Evolutionary conservation across 2,113 vertebrate genomes (phyloP), one percentile per base, ranked within the genome.

Genomic region (Istiophorus platypterus): DNA sequence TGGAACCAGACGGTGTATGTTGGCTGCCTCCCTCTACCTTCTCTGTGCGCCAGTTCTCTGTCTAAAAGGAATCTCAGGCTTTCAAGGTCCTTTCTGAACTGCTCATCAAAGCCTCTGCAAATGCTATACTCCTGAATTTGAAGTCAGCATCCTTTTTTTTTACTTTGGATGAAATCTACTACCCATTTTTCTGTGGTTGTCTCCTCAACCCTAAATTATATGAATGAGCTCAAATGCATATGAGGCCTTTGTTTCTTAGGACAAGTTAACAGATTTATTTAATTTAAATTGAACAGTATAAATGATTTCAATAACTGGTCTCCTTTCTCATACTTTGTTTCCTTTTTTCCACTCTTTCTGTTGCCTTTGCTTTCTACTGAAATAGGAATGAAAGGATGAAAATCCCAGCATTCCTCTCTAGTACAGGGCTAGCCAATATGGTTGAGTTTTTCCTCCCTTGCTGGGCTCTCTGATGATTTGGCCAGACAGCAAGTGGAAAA

Each of bases 401-500:
- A 66, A 59, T 85, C 86, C 87, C 85, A 90, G 78, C 26, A 89
- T 91, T 92, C 74, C 73, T 83, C 77, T 39, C 37, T 34, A 80
- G 62, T 76, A 86, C 82, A 82, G 73, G 81, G 66, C 88, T 82
- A 79, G 80, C 85, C 90, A 92, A 81, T 92, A 92, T 87, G 64
- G 82, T 73, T 18, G 81, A 66, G 61, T 81, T 82, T 89, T 90
- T 80, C 73, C 74, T 86, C 75, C 66, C 71, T 86, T 62, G 73
- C 84, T 81, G 67, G 66, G 78, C 84, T 87, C 76, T 85, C 76
- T 89, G 82, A 91, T 94, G 91, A 77, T 84, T 88, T 92, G 73
- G 77, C 88, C 91, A 93, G 88, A 92, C 88, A 89, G 76, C 69
- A 70, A 63, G 72, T 81, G 90, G 86, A 88, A 92, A 85, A 86